Evolutionary conservation across 2,888 invertebrate species (phyloP), one percentile per base, ranked within the genome.

Genomic region (Acrocyrtus sp.): DNA sequence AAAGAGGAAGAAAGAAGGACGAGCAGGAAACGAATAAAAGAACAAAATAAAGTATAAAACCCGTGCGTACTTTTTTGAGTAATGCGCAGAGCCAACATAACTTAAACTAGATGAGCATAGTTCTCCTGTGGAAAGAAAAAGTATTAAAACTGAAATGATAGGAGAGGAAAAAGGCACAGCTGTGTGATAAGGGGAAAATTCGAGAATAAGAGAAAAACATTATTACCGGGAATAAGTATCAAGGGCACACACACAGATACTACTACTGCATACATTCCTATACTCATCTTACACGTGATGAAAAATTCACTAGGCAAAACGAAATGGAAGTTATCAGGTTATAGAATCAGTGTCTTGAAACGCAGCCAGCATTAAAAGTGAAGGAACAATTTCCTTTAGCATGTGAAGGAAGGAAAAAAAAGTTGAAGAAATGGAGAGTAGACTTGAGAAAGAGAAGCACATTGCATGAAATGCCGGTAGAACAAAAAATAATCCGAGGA

Each of bases 321-420:
- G 65, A 54, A 65, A 65, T 65, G 65, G 65, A 54, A 65, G 65
- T 65, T 65, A 65, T 65, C 65, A 54, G 65, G 65, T 54, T 65
- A 65, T 65, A 65, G 65, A 65, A 65, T 65, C 65, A 47, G 54
- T 65, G 56, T 65, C 65, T 65, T 65, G 62, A 60, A 69, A 50
- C 67, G 67, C 50, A 57, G 58, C 67, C 58, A 58, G 57, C 58
- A 58, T 57, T 54, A 66, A 57, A 58, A 68, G 45, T 51, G 60
- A 47, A 60, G 47, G 57, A 57, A n/a, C n/a, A n/a, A n/a, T n/a
- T n/a, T n/a, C n/a, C n/a, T n/a, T n/a, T n/a, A n/a, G n/a, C n/a
- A n/a, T n/a, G n/a, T n/a, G n/a, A n/a, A n/a, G n/a, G n/a, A n/a
- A n/a, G n/a, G 53, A 56, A 47, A 51, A 43, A 22, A 17, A 27